Evolutionary conservation across 2,113 vertebrate genomes (phyloP), one percentile per base, ranked within the genome.

Genomic region (Oostethus manadensis): DNA sequence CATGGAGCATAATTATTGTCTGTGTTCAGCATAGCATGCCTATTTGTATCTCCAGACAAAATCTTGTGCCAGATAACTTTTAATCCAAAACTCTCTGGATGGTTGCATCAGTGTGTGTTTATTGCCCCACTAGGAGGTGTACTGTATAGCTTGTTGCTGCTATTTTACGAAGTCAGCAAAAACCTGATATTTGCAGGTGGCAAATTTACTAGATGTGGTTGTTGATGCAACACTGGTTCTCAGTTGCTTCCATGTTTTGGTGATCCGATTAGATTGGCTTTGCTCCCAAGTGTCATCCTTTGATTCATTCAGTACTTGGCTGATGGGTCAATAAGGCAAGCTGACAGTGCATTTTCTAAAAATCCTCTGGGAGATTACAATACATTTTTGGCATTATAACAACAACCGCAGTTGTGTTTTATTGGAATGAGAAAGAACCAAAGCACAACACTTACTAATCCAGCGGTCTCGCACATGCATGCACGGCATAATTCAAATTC

Each of bases 11-110:
- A 22, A 17, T 57, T 57, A 57, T 43, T 44, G 55, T 56, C 20
- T 56, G 54, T 43, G 14, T 38, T 56, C 38, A 56, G 54, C 54
- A 38, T 23, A 56, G 55, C 22, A 20, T 56, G 14, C 15, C 15
- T 43, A 14, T 43, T 44, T 33, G 20, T 9, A 43, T 56, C 20
- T 5, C 16, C 14, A 35, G 26, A 53, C 17, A 20, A 35, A 18
- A 18, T 54, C 51, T 2, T 54, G 18, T 18, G 51, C 4, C 29
- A 33, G 17, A 38, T 54, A 7, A 35, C 22, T 35, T 54, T 54
- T 13, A 10, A 8, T 55, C 20, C 18, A 55, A 8, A 20, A 18
- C 29, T 33, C 35, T 17, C 29, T 4, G 10, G 17, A n/a, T 54
- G 17, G 33, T n/a, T 55, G 35, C n/a, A 26, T 55, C 35, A 40